Evolutionary conservation across 2,113 vertebrate genomes (phyloP).

Genomic region (Atrichornis clamosus): DNA sequence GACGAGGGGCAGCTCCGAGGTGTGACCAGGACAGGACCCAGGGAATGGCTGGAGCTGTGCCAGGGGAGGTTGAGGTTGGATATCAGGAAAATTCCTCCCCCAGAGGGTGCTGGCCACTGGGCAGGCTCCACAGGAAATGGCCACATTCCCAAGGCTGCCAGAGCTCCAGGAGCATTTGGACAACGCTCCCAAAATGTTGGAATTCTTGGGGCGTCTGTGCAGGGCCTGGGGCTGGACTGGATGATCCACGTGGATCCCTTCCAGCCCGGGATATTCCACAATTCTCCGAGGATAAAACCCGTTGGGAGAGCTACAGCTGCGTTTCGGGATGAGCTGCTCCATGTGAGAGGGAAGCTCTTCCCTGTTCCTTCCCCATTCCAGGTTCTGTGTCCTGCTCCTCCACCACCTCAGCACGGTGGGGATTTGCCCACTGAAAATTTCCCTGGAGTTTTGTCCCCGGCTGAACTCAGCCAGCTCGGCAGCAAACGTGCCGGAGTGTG

Average conservation of each 20-base stretch:
- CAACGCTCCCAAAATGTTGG: neutral
- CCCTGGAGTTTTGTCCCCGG: neutral
- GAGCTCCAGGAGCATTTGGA: neutral
- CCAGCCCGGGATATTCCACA: neutral
- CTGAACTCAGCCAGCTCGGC: neutral
- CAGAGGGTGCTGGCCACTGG: neutral
- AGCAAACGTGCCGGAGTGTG: neutral
- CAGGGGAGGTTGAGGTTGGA: neutral
- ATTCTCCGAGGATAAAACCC: neutral
- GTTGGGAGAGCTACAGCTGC: neutral
- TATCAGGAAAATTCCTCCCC: neutral
- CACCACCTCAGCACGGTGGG: fast-evolving
- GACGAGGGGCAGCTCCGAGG: neutral
- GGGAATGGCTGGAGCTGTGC: neutral
- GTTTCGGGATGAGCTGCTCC: neutral
- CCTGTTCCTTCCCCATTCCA: too few relatives aligned
- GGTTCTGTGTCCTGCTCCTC: neutral
- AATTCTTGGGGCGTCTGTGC: neutral
- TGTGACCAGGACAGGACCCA: neutral
- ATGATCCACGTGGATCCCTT: neutral
- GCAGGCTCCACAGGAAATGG: neutral
- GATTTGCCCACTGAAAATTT: neutral
- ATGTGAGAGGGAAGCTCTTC: neutral
- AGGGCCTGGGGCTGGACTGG: neutral
- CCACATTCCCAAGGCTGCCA: neutral